A percentile compares a stretch with the other conserved stretches of the same genome.
Evolutionary conservation across 2,797 vertebrate genomes (phyloP).

Genomic region (Anabas testudineus): DNA sequence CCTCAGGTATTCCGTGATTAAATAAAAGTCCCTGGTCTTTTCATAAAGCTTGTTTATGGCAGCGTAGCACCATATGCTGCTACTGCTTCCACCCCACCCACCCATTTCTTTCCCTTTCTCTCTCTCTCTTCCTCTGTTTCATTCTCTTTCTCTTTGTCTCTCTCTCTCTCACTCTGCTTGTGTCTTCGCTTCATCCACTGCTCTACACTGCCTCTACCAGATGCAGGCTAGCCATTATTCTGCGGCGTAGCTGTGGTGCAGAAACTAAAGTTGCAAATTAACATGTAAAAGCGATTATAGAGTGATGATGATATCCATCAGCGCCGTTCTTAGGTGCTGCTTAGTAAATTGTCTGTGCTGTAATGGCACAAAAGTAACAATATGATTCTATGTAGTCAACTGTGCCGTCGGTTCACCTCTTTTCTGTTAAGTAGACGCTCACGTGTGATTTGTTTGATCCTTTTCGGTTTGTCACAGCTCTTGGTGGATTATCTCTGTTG

Average conservation of each 20-base stretch:
- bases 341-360: conserved; percentile 70
- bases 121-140: conserved; percentile 44
- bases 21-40: conserved; percentile 91
- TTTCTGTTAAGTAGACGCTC: conserved; percentile 28
- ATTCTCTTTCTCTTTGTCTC: conserved; percentile 52
- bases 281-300: conserved; percentile 79
- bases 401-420: conserved; percentile 37
- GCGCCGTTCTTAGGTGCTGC: conserved; percentile 67
- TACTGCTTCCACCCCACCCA: conserved; percentile 69
- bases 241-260: conserved; percentile 71
- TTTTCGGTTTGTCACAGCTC: conserved; percentile 5
- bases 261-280: conserved; percentile 84
- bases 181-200: conserved; percentile 45
- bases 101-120: conserved; percentile 40
- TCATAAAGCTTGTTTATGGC: conserved; percentile 90
- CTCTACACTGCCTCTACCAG: conserved; percentile 66
- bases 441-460: conserved; percentile 27
- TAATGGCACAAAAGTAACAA: conserved; percentile 66
- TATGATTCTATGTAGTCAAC: conserved; percentile 62
- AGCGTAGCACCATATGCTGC: conserved; percentile 83
- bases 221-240: conserved; percentile 73
- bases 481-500: conserved; percentile 5
- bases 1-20: conserved; percentile 89
- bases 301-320: conserved; percentile 76
- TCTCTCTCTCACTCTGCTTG: conserved; percentile 44